phyloP scores from a whole-genome alignment of 2,888 invertebrate genomes.

The Brachyptera risi region DNA sequence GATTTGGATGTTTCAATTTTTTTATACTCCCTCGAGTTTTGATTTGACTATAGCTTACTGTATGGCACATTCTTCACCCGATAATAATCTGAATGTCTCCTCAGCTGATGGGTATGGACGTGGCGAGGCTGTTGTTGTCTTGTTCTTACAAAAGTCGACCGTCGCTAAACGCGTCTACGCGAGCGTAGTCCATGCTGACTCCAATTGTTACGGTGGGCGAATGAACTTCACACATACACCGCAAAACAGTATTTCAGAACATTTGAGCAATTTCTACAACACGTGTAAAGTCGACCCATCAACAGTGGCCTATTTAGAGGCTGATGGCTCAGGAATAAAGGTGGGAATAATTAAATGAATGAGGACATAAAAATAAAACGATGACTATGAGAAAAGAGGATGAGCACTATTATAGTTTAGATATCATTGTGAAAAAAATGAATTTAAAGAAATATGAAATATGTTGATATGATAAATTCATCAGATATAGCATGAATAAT shows the following conservation, averaged over 20 bases:
- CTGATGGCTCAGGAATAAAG: conserved; percentile 66
- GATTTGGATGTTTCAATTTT: no score
- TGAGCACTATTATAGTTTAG: no score
- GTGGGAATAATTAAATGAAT: conserved; percentile 33
- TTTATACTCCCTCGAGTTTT: no score
- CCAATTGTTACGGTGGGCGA: conserved; percentile 73
- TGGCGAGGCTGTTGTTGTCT: conserved; percentile 46
- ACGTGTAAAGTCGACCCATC: conserved; percentile 64
- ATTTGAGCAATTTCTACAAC: conserved; percentile 49
- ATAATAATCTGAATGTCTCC: conserved; percentile 11
- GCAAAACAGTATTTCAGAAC: conserved; percentile 19
- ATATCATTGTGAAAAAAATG: no score
- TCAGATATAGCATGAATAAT: no score
- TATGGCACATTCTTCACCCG: no score
- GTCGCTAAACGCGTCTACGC: conserved; percentile 63
- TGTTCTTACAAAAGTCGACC: conserved; percentile 48
- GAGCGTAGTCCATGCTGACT: conserved; percentile 69
- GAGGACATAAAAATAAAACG: no score
- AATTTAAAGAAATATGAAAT: no score
- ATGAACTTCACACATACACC: conserved; percentile 38
- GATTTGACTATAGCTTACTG: no score
- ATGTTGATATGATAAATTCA: no score
- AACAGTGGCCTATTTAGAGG: conserved; percentile 74
- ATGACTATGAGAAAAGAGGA: no score
- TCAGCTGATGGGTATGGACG: conserved; percentile 48